Percentiles rank a stretch among this genome's conserved stretches.
phyloP scores from a whole-genome alignment of 2,113 vertebrate genomes.

The Mus spicilegus region DNA sequence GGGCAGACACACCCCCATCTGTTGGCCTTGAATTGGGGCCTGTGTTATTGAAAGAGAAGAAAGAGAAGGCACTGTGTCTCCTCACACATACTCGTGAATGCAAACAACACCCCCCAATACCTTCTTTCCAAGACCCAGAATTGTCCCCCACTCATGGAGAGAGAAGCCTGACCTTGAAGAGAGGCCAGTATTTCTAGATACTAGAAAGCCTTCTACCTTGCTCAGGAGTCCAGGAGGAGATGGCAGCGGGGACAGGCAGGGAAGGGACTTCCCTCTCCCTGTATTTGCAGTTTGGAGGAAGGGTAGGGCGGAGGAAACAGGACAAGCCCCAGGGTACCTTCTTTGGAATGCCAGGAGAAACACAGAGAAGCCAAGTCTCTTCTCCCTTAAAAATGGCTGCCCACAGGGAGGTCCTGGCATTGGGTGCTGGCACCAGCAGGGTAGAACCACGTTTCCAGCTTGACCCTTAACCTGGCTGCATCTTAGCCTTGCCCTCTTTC shows the following conservation, averaged over 20 bases:
- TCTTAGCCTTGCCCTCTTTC: not conserved
- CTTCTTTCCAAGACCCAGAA: not conserved
- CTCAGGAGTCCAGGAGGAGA: conserved; percentile 21
- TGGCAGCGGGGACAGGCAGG: not conserved
- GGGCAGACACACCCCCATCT: not conserved
- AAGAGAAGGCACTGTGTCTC: not conserved
- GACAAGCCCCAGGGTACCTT: not conserved
- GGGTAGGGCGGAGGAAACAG: not conserved
- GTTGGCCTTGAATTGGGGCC: not conserved
- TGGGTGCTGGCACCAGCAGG: not conserved
- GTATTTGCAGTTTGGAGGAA: not conserved
- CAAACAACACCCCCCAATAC: not conserved
- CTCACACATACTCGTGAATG: not conserved
- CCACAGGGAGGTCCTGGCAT: not conserved
- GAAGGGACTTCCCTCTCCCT: conserved; percentile 13
- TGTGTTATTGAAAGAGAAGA: not conserved
- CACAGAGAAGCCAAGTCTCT: not conserved
- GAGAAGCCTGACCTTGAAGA: conserved; percentile 32
- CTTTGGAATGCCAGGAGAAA: conserved; percentile 19
- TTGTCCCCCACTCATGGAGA: not conserved
- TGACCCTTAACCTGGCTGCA: too few relatives aligned
- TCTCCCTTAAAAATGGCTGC: not conserved
- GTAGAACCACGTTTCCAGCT: not conserved
- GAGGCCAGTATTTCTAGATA: not conserved
- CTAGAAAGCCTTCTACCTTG: not conserved